phyloP scores from a whole-genome alignment of 2,113 vertebrate species.

The Hydropotes inermis region DNA sequence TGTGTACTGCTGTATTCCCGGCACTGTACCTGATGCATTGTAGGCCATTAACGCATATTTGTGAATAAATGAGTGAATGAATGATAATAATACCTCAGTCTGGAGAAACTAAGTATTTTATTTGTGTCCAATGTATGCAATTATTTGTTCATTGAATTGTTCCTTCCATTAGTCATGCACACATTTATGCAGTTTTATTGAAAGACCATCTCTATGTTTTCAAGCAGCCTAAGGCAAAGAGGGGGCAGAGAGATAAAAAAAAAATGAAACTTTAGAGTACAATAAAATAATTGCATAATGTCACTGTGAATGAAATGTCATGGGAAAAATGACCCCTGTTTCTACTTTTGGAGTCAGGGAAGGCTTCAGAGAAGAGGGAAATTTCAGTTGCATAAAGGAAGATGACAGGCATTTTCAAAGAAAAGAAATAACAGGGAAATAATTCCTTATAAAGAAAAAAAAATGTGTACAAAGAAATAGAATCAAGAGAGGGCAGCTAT shows the following conservation, averaged over 20 bases:
- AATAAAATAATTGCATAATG: background rate
- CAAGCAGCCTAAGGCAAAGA: background rate
- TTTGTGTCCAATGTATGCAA: background rate
- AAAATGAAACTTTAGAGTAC: background rate
- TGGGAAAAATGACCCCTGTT: background rate
- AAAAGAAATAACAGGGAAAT: background rate
- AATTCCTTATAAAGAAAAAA: background rate
- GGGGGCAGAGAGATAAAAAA: background rate
- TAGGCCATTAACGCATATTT: background rate
- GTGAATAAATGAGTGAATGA: background rate
- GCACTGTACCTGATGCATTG: background rate
- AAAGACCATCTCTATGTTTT: background rate
- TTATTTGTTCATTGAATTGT: background rate
- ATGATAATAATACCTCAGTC: background rate
- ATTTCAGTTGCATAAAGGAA: background rate
- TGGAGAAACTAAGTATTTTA: background rate
- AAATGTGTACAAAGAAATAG: background rate
- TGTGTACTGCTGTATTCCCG: background rate
- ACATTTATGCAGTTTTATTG: background rate
- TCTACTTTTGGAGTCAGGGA: background rate
- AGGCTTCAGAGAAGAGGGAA: background rate
- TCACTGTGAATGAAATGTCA: background rate
- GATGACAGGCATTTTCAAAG: background rate
- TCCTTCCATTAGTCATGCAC: background rate
- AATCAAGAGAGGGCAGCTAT: background rate